These are phyloP conservation scores for Tinea pellionella DNA, from an alignment of 2,888 invertebrate species.

Conservation along the genomic window DNA sequence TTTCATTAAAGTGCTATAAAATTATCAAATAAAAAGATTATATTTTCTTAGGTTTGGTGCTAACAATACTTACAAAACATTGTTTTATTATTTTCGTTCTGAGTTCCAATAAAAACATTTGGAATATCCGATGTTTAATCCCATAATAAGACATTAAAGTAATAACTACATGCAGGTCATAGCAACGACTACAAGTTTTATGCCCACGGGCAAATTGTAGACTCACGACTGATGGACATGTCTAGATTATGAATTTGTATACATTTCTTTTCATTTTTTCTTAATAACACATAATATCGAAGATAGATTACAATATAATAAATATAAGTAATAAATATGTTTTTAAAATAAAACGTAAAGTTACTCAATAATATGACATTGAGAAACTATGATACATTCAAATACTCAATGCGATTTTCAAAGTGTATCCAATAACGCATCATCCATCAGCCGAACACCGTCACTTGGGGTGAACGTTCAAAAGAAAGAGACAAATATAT, in stretches of 20 bases:
- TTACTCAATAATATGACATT: not conserved
- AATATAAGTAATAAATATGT: no score
- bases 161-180: not conserved
- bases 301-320: no score
- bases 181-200: not conserved
- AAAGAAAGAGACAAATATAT: conserved; percentile 32
- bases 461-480: conserved; percentile 51
- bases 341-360: no score
- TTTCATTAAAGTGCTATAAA: no score
- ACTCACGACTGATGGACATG: not conserved
- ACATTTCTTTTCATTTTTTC: no score
- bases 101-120: no score
- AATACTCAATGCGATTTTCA: conserved; percentile 62
- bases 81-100: no score
- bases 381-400: conserved; percentile 29
- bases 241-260: not conserved
- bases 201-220: not conserved
- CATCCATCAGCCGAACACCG: conserved; percentile 62
- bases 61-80: no score
- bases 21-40: no score
- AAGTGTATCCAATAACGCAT: conserved; percentile 69
- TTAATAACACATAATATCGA: no score
- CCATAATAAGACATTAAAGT: not conserved
- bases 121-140: not conserved
- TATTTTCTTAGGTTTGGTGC: no score